Evolutionary conservation across 2,797 vertebrate species (phyloP).

Genomic region (Enteromius afrohamiltoni): DNA sequence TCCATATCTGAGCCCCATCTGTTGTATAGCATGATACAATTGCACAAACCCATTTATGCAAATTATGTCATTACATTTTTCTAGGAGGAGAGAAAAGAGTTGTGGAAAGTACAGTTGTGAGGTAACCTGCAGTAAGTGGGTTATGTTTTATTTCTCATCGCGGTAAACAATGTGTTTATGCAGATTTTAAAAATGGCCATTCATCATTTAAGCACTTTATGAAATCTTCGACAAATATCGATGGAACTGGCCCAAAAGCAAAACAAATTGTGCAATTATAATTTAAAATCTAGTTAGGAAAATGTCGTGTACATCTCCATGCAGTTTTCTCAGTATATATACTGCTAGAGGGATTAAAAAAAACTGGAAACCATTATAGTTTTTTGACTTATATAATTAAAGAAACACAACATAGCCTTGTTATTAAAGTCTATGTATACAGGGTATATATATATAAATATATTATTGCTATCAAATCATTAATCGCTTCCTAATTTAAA

Average conservation of each 20-base stretch:
- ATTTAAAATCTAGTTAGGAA: not conserved
- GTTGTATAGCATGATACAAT: not conserved
- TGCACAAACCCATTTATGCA: not conserved
- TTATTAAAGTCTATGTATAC: not conserved
- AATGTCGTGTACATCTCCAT: not conserved
- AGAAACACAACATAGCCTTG: not conserved
- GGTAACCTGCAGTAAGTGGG: not conserved
- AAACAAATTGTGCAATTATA: not conserved
- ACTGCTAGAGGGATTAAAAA: not conserved
- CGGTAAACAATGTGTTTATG: not conserved
- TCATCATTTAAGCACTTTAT: not conserved
- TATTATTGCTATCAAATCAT: no score
- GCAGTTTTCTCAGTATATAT: not conserved
- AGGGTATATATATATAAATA: no score
- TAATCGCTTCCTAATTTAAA: no score
- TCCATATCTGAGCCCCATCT: not conserved
- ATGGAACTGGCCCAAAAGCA: not conserved
- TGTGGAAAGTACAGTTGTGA: not conserved
- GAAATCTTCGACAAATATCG: not conserved
- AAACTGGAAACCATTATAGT: not conserved
- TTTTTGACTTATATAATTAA: not conserved
- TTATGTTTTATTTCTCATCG: not conserved
- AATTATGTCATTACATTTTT: not conserved
- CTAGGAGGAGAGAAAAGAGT: not conserved
- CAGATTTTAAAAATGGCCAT: not conserved